Base-by-base conservation (phyloP, 2,113 vertebrate genomes). In the Peromyscus californicus region DNA sequence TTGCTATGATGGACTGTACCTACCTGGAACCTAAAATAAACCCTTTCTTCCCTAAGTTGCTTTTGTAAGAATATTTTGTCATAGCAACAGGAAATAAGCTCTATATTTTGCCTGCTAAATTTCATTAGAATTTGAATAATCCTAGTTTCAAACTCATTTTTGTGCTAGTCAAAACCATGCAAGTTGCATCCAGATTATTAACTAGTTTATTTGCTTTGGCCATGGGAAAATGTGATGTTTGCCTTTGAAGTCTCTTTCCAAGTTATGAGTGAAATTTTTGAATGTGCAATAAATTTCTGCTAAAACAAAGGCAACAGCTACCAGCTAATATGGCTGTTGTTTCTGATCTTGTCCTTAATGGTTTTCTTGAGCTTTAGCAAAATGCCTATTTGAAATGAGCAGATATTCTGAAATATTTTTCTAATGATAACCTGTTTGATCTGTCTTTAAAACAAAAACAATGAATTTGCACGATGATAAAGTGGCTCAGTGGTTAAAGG, bases 171-270 rank as follows among this genome's bases (percentile, higher is more conserved):
- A 87, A 96, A 70, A 82, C 22, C 51, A 75, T 54, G 90, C 22
- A 91, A 89, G 17, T 69, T 90, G 29, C 69, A 75, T 89, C 48
- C 70, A 90, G 2, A 82, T 93, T 93, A 78, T 92, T 85, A 94
- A 72, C 22, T 94, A 95, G 76, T 1, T 42, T 85, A 74, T 42
- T 74, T 91, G 33, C 75, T 84, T 67, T 84, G 59, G 39, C 4
- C 42, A 31, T 83, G 91, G 24, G 74, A 72, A 88, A 95, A 83
- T 86, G 33, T 72, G 42, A 33, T 70, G 24, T 65, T 94, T 93
- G 16, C 83, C 24, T 94, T 89, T 96, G 65, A 97, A 91, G 75
- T 54, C 17, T 75, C 67, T 90, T 95, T 95, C 39, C n/a, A 95
- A 93, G 79, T 78, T 86, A 65, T 65, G 10, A 10, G 31, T 65